Base-by-base conservation (phyloP, 2,888 invertebrate genomes). In the Cotesia congregata region DNA sequence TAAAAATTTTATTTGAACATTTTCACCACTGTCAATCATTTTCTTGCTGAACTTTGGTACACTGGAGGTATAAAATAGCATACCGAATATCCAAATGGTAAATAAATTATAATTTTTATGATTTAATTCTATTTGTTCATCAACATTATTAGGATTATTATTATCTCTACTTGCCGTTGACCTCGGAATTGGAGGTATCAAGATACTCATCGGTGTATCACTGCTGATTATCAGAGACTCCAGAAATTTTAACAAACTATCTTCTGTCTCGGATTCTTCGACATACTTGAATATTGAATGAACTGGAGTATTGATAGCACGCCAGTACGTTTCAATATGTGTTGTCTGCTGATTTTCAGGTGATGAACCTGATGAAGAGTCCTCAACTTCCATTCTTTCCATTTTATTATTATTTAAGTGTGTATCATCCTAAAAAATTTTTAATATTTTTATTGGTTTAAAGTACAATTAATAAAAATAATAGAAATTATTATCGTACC, bases 41-140 rank as follows among this genome's bases (percentile, higher is more conserved):
- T 84, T 81, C 39, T 80, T 65, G 65, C 83, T 86, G n/a, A 86
- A 79, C 30, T 86, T 83, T 70, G 91, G 90, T 62, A 92, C 92
- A 50, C 50, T 50, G 85, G 93, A 90, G 60, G 94, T 89, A 88
- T 93, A 93, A 85, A 93, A 93, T 82, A 94, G 90, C 84, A 92
- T 90, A n/a, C 94, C 94, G 74, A 94, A 89, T 1, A 94, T 86
- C 94, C 94, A 94, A 15, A 91, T 92, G 74, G 93, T 93, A 81
- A 94, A 94, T 1, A 92, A 90, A 86, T 86, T 80, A 70, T 88
- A 86, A 76, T 84, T 50, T 50, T 50, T 50, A 1, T 50, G 50
- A 50, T 9, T 50, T 50, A 50, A 50, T 50, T 50, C 50, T 50
- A 50, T 12, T 50, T 50, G 50, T 6, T 50, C 50, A 50, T 50